These are phyloP conservation scores for Melanerpes aurifrons DNA, from an alignment of 2,113 vertebrate genomes.

Conservation along the genomic window DNA sequence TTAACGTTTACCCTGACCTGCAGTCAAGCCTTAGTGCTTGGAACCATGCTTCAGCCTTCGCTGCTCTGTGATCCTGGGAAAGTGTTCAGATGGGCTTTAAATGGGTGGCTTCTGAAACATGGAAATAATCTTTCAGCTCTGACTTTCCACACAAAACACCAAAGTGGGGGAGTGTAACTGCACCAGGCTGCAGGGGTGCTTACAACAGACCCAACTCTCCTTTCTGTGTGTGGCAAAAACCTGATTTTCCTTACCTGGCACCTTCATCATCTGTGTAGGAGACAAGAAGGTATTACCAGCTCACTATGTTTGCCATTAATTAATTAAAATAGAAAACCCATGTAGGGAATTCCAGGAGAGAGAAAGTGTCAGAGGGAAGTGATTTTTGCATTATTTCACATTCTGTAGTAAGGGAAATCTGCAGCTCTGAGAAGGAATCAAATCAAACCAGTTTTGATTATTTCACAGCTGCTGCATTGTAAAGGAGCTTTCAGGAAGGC, in stretches of 20 bases:
- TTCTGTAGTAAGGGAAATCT: background rate
- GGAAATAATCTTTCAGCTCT: background rate
- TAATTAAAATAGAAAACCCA: background rate
- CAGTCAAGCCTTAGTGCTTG: background rate
- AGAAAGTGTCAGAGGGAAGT: background rate
- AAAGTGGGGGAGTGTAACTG: background rate
- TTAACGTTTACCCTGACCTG: background rate
- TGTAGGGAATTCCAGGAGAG: background rate
- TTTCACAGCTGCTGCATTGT: background rate
- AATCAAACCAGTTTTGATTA: too few species aligned
- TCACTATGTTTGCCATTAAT: background rate
- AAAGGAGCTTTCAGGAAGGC: background rate
- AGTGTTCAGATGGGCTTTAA: background rate
- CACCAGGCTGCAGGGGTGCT: background rate
- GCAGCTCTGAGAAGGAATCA: background rate
- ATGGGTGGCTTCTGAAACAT: background rate
- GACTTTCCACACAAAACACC: background rate
- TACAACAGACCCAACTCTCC: background rate
- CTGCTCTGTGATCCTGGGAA: background rate
- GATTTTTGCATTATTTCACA: background rate
- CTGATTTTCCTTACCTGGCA: background rate
- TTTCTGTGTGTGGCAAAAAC: background rate
- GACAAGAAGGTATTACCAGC: background rate
- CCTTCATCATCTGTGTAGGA: background rate
- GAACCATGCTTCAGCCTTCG: background rate